Evolutionary conservation across 2,888 invertebrate genomes (phyloP), one percentile per base, ranked within the genome.

Genomic region (Epistrophe eligans): DNA sequence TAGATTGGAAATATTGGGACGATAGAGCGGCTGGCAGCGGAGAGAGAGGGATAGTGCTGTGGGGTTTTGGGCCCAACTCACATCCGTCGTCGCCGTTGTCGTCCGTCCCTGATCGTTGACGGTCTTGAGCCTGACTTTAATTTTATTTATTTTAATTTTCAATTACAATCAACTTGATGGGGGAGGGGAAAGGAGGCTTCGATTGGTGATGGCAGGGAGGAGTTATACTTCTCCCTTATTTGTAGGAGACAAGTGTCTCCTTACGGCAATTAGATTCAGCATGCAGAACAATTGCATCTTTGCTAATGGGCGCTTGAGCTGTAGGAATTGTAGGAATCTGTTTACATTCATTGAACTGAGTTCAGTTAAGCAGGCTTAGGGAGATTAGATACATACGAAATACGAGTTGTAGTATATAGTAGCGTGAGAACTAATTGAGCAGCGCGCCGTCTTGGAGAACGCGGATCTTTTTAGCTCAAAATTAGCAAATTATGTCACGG

Each of bases 371-470:
- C 67, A 50, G 19, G 58, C 24, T 48, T 48, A 19, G 24, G n/a
- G n/a, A n/a, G n/a, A n/a, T 24, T 24, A 24, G 24, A 3, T 24
- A 24, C 24, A 24, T 24, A 35, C 9, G 5, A 19, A 1, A 48
- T 19, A 50, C 50, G 10, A 50, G 19, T 48, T n/a, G 15, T 45
- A 28, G 10, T 55, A 17, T 55, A 17, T 57, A 64, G 52, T 73
- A 84, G 88, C 88, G 88, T 84, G 88, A 84, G 88, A 88, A 88
- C 84, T 84, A 88, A 88, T 88, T 88, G 88, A 84, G 73, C 67
- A 84, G 73, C 67, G 38, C 43, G 28, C 35, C 57, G 77, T 77
- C 79, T 66, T 66, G 79, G 66, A 55, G 83, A 87, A 87, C 87
- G 87, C 87, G 87, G 87, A 83, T 87, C 77, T 83, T 77, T 81